These are phyloP conservation scores for Macroglossus sobrinus DNA, from an alignment of 2,113 vertebrate genomes.

Conservation along the genomic window DNA sequence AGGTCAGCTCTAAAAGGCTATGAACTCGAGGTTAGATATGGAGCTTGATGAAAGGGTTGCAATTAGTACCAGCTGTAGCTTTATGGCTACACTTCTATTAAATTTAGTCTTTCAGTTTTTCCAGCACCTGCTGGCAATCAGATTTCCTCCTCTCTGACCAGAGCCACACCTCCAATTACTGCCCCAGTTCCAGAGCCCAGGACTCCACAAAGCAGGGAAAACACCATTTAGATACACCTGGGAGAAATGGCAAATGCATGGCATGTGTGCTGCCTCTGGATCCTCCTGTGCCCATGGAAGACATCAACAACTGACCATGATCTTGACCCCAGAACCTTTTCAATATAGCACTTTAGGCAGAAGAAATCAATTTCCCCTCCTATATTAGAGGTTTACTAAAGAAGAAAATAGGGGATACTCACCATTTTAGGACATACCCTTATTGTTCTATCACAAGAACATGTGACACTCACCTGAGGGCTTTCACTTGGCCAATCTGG, in stretches of 20 bases:
- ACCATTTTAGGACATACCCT: background rate
- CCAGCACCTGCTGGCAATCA: background rate
- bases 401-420: background rate
- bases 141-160: background rate
- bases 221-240: background rate
- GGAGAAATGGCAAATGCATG: background rate
- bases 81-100: background rate
- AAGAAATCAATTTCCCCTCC: background rate
- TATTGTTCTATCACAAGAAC: background rate
- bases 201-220: background rate
- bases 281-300: background rate
- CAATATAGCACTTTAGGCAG: background rate
- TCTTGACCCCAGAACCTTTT: background rate
- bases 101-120: background rate
- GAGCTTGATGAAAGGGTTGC: background rate
- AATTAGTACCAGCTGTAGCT: background rate
- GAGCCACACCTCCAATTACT: background rate
- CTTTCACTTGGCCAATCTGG: background rate
- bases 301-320: background rate
- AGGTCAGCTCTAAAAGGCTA: background rate
- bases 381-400: background rate
- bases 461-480: background rate
- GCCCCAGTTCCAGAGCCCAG: background rate
- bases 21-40: background rate
- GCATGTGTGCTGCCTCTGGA: background rate